Evolutionary conservation across 1,140 invertebrate species (phyloP).

Genomic region (Tetraneura akinire): DNA sequence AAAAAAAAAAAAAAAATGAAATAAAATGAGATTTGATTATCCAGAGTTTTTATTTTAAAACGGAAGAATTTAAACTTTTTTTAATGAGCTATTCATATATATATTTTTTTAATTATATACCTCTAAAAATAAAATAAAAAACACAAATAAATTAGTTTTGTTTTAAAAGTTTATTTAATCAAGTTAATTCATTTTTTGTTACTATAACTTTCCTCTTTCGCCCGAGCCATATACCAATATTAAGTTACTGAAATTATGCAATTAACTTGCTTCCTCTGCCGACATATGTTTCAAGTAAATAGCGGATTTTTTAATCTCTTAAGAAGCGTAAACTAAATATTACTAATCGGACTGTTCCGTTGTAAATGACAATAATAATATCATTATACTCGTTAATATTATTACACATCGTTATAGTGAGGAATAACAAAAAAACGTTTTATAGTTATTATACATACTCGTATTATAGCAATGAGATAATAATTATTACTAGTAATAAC

Average conservation of each 20-base stretch:
- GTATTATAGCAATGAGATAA: too few species aligned
- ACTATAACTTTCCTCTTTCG: not conserved
- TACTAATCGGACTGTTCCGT: not conserved
- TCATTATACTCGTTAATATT: not conserved
- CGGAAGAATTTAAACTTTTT: constrained; percentile 29
- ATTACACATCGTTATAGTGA: too few species aligned
- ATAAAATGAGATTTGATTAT: not conserved
- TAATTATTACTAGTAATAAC: too few species aligned
- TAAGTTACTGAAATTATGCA: not conserved
- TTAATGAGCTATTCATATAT: constrained; percentile 16
- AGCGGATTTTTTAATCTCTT: not conserved
- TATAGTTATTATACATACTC: too few species aligned
- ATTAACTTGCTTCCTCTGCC: not conserved
- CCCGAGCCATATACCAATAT: not conserved
- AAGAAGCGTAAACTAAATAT: too few species aligned
- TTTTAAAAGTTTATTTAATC: constrained; percentile 31
- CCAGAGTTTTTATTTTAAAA: constrained; percentile 19
- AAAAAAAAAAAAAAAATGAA: too few species aligned
- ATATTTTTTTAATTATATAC: constrained; percentile 39
- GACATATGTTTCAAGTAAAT: not conserved
- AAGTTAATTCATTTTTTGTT: constrained; percentile 27
- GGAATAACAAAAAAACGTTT: too few species aligned
- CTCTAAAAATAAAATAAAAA: not conserved
- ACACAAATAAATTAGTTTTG: constrained; percentile 25
- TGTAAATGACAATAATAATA: not conserved